Conservation (phyloP, 35 echinoderm and acorn worm genomes). For the Heliocidaris erythrogramma region DNA sequence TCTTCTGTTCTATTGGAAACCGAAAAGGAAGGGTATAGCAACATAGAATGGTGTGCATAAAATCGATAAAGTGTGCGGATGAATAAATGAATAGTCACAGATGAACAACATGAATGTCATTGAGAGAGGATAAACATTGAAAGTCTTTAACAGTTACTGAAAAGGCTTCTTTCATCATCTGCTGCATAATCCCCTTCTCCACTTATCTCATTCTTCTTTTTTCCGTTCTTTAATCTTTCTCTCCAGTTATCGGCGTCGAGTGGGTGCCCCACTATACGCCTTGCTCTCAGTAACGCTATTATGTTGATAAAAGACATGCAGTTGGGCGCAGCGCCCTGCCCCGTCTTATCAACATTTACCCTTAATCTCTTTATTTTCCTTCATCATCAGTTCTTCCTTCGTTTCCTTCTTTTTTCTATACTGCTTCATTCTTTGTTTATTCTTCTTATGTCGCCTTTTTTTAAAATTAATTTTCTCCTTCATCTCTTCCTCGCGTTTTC, state of each 20-base stretch:
- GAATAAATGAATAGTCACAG: not conserved
- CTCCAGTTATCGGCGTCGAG: not conserved
- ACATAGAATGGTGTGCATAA: not conserved
- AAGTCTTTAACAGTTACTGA: not conserved
- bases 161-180: not conserved
- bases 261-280: not conserved
- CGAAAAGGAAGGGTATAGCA: not conserved
- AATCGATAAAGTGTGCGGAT: not conserved
- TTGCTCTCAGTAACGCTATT: too few species aligned
- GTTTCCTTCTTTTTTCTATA: too few species aligned
- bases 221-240: not conserved
- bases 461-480: too few species aligned
- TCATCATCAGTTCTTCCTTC: too few species aligned
- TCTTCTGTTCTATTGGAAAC: too few species aligned
- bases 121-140: not conserved
- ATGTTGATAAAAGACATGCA: too few species aligned
- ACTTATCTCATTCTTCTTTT: not conserved
- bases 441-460: too few species aligned
- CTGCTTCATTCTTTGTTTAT: too few species aligned
- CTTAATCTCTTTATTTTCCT: too few species aligned
- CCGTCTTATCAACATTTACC: too few species aligned
- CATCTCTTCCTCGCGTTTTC: too few species aligned
- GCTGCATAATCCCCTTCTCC: not conserved
- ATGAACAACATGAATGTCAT: not conserved
- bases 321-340: too few species aligned